Base-by-base conservation (phyloP, 2,888 invertebrate species). In the Agriopis leucophaearia region DNA sequence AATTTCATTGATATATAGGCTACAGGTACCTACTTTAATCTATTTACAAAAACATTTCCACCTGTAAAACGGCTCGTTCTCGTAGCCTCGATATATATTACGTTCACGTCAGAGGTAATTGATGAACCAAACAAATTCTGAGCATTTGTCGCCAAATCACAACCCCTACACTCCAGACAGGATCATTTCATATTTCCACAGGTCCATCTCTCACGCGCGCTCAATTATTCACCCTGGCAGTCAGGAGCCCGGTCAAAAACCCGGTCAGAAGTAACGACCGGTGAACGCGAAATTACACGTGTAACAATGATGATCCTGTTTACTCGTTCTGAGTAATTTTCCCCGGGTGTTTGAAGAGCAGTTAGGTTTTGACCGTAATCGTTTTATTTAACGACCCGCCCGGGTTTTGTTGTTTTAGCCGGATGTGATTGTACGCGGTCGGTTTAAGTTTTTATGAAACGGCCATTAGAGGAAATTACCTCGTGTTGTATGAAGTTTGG, bases 151-250 rank as follows among this genome's bases (percentile, higher is more conserved):
- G 13, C 12, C 50, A 66, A 74, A 65, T 69, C 72, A 65, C 66
- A 59, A 63, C 79, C 74, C 78, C 72, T 81, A 81, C 71, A 74
- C 79, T 81, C 80, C 81, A 81, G 88, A 84, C 88, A 86, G 85
- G 86, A 88, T 86, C 90, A 89, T 90, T 90, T 90, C 90, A 92
- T 91, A 92, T 90, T 91, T 91, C 88, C 87, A 79, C 85, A 80
- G 83, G 86, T 89, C 86, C 88, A 88, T 90, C 88, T 89, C 87
- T 89, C 89, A 87, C 84, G 75, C 75, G 78, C 80, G 84, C 87
- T 90, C 88, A 90, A 91, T 92, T 91, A 92, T 91, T 92, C 90
- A 92, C 86, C 79, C 78, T 83, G 54, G 82, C 54, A 54, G 66
- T 12, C 73, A 78, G 71, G 18, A 16, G 13, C 50, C 68, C 66